phyloP scores from a whole-genome alignment of 2,113 vertebrate genomes.

The Leptosomus discolor region DNA sequence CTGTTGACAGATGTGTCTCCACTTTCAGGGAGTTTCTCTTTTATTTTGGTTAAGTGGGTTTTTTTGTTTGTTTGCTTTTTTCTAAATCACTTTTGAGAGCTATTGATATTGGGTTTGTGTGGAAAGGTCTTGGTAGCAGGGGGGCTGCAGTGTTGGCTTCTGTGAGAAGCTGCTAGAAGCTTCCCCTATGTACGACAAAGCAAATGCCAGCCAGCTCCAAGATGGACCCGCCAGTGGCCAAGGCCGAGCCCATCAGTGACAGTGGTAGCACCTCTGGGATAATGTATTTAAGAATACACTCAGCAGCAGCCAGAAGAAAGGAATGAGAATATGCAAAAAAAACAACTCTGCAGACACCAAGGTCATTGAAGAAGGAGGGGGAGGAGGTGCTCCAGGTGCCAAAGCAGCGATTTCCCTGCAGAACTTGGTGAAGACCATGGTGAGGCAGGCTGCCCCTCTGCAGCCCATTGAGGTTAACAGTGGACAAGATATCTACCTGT shows the following conservation, averaged over 20 bases:
- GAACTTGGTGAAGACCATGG: too few relatives aligned
- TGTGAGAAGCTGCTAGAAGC: neutral
- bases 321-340: neutral
- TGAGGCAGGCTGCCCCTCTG: too few relatives aligned
- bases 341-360: neutral
- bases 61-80: neutral
- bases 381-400: neutral
- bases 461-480: too few relatives aligned
- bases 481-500: too few relatives aligned
- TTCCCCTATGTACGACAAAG: neutral
- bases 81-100: neutral
- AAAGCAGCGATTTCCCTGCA: neutral
- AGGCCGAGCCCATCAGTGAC: fast-evolving
- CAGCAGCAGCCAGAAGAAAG: neutral
- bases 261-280: neutral
- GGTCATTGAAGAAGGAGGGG: neutral
- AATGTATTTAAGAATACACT: neutral
- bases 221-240: fast-evolving
- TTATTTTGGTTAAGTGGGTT: neutral
- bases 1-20: neutral
- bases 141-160: neutral
- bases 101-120: neutral
- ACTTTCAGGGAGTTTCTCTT: neutral
- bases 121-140: neutral
- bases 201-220: neutral